Base-by-base conservation (phyloP, 2,888 invertebrate species). In the Amphipoea lucens region DNA sequence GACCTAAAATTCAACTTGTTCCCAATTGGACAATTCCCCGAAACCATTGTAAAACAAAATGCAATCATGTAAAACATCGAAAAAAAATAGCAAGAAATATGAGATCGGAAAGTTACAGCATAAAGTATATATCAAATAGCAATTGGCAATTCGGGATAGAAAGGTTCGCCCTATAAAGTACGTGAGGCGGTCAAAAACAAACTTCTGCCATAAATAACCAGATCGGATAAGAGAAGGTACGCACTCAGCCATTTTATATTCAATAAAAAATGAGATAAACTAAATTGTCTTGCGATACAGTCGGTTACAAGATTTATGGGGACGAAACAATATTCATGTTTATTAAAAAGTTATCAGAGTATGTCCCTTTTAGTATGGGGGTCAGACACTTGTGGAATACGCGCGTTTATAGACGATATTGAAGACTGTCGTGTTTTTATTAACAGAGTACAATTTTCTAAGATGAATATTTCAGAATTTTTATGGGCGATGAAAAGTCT, bases 131-230 rank as follows among this genome's bases (percentile, higher is more conserved):
- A 96, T 96, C 96, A 96, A 96, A 96, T 94, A 95, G 95, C 96
- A 95, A 96, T 96, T 96, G 96, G 92, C 96, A 96, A 96, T 96
- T 95, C 95, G 92, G 96, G 94, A 96, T 96, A 93, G 95, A 94
- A 95, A 95, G 96, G 96, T 96, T 96, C 94, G 93, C 92, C 96
- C 96, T 95, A 96, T 96, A 96, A 96, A 96, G 95, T 96, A 96
- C 96, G 96, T 96, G 96, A 94, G 96, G 95, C 96, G 96, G 96
- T 96, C 96, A 96, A 96, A 96, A 96, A 96, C 96, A 96, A 96
- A 96, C 95, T 96, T 96, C 92, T 93, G 95, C 95, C 94, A 96
- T 97, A 97, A 96, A 96, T 96, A 96, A 96, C 95, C 94, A 94
- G 93, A 95, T 95, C 96, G 95, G 96, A 95, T 96, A 96, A 96